Base-by-base conservation (phyloP, 2,888 invertebrate species). In the Odontomyia ornata region DNA sequence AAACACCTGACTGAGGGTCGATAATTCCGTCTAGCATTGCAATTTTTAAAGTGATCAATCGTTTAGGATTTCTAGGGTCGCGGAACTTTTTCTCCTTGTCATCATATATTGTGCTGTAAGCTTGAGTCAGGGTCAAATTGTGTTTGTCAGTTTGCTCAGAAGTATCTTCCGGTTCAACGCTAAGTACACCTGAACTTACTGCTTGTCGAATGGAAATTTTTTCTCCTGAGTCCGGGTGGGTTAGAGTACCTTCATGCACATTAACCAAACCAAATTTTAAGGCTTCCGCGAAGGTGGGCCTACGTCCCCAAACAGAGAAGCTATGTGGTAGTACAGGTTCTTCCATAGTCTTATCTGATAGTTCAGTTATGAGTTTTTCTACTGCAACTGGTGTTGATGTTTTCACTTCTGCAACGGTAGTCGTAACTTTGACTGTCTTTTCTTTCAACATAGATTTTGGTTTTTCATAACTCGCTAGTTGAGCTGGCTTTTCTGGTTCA, bases 1-100 rank as follows among this genome's bases (percentile, higher is more conserved):
- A 94, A 80, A 94, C 89, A 3, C 93, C 87, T 0, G 93, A 90
- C 81, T 93, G 89, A 11, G 95, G 90, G 87, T 94, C 91, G 76
- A 94, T 90, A 27, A 94, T 88, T 77, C 91, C 91, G 79, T 89
- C 89, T 78, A 92, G 89, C 77, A 94, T 86, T 13, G 93, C 93
- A 85, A 95, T 93, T 81, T 91, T 89, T 47, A 96, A 90, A 9
- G 93, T 92, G 25, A 95, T 87, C 13, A 89, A 86, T 82, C 91
- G 90, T 30, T 90, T 89, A 0, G 90, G 89, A 76, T 91, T 89
- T 76, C 89, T 88, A 0, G 93, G 91, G 88, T 95, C 92, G 81
- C 89, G 89, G 82, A 94, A 93, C 81, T 89, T 91, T 79, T 89
- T 89, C 0, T 89, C 89, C 82, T 88, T 88, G 80, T 91, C 90